A percentile compares a stretch with the other conserved stretches of the same genome.
Conservation (phyloP, 2,797 vertebrate genomes). For the Luscinia megarhynchos region DNA sequence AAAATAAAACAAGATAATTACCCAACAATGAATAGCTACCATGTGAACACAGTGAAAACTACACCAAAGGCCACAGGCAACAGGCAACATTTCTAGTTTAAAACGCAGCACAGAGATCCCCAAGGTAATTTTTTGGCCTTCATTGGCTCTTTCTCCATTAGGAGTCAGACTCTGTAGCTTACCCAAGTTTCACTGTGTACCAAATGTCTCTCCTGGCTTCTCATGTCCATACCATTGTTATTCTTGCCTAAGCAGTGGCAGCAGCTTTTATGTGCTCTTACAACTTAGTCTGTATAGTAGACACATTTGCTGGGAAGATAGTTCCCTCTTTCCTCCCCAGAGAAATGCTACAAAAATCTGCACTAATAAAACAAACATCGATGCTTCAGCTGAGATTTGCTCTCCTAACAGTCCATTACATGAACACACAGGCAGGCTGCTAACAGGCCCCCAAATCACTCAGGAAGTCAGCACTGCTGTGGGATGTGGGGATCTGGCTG, state of each 20-base stretch:
- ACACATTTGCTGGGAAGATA: neutral
- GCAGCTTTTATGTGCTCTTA: neutral
- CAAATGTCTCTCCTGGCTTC: neutral
- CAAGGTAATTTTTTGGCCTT: conserved; percentile 7
- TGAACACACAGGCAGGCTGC: neutral
- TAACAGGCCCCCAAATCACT: neutral
- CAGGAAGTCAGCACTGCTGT: neutral
- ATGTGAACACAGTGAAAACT: conserved; percentile 61
- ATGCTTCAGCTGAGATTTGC: neutral
- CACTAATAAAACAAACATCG: neutral
- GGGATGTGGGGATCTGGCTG: neutral
- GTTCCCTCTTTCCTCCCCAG: neutral
- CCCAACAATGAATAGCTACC: conserved; percentile 69
- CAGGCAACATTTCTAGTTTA: conserved; percentile 21
- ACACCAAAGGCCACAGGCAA: conserved; percentile 43
- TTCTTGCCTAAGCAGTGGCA: neutral
- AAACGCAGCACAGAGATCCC: neutral
- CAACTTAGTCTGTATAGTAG: neutral
- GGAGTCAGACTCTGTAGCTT: neutral
- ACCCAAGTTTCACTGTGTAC: neutral
- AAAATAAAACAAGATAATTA: conserved; percentile 80
- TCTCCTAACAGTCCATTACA: neutral
- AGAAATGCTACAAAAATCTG: neutral
- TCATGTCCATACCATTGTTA: neutral
- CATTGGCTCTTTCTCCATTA: neutral